These are phyloP conservation scores for Drosophila pruinosa DNA, from an alignment of 1,140 invertebrate species.

Conservation along the genomic window DNA sequence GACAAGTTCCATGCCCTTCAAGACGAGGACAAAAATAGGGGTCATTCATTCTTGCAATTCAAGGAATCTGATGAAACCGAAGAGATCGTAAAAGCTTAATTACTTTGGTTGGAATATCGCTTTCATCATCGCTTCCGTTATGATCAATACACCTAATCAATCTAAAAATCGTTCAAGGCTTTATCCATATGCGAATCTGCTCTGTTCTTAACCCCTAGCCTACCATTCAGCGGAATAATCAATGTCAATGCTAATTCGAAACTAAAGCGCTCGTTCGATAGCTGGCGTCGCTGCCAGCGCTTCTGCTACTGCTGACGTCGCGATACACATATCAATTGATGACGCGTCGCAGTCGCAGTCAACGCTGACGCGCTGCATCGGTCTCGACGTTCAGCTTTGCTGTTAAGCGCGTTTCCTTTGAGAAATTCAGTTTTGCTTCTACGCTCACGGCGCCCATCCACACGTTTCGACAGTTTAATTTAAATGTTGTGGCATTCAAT, in stretches of 20 bases:
- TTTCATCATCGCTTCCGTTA: background rate
- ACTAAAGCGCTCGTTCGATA: background rate
- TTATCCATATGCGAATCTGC: background rate
- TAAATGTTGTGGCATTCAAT: background rate
- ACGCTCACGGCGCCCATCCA: conserved; percentile 55
- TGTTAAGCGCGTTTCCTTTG: conserved; percentile 68
- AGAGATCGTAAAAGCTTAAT: background rate
- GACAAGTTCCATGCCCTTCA: conserved; percentile 36
- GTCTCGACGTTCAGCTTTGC: conserved; percentile 52
- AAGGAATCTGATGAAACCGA: background rate
- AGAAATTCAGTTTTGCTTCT: conserved; percentile 63
- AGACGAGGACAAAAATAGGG: background rate
- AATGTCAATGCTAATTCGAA: conserved; percentile 28
- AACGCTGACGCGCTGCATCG: conserved; percentile 10
- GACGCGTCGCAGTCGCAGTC: conserved; percentile 12
- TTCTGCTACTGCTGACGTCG: conserved; percentile 11
- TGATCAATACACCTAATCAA: background rate
- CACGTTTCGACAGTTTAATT: conserved; percentile 56
- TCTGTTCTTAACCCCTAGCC: background rate
- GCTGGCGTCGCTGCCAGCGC: background rate
- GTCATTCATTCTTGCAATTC: background rate
- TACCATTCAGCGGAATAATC: background rate
- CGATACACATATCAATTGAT: conserved; percentile 31
- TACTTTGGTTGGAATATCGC: background rate
- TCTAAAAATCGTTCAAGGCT: conserved; percentile 7